Evolutionary conservation across 2,888 invertebrate genomes (phyloP), one percentile per base, ranked within the genome.

Genomic region (Tachina fera): DNA sequence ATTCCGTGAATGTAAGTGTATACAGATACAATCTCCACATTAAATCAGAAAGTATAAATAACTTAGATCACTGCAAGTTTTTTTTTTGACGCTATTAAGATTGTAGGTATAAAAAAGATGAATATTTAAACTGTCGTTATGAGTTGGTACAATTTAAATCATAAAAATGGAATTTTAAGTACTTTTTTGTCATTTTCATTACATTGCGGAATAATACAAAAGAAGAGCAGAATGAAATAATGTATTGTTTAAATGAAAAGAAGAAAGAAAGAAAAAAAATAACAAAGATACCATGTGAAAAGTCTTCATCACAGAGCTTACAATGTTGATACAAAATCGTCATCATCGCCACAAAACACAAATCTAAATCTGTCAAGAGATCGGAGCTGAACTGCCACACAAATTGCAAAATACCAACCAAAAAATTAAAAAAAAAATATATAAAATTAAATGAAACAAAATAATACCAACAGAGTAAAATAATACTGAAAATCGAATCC

Each of bases 341-440:
- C 67, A 67, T 70, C 74, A 72, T 41, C 60, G 49, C 68, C 53
- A 68, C 67, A 77, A 81, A 72, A 72, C 51, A 77, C 58, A 84
- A 71, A 70, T 72, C 79, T 81, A 77, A 84, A 84, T 84, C 80
- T 81, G 84, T 84, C 84, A 72, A 72, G 81, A 60, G 81, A 84
- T 79, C 75, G 86, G 31, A 83, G 67, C 47, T 53, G 60, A 77
- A 76, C 76, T 74, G 72, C 72, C 77, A 83, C 70, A 83, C 78
- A 86, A 83, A 71, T 86, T 76, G 83, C 78, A 80, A 79, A 83
- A 86, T 86, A 76, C 74, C 68, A 75, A 75, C 51, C 60, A 74
- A 58, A 71, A 47, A 61, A 16, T 47, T 8, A 79, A 71, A 16
- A 16, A 41, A 58, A 68, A 41, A 39, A 68, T 16, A n/a, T 41